Percentiles rank a stretch among this genome's conserved stretches.
phyloP scores from a whole-genome alignment of 2,888 invertebrate genomes.

The Erebia epiphron region DNA sequence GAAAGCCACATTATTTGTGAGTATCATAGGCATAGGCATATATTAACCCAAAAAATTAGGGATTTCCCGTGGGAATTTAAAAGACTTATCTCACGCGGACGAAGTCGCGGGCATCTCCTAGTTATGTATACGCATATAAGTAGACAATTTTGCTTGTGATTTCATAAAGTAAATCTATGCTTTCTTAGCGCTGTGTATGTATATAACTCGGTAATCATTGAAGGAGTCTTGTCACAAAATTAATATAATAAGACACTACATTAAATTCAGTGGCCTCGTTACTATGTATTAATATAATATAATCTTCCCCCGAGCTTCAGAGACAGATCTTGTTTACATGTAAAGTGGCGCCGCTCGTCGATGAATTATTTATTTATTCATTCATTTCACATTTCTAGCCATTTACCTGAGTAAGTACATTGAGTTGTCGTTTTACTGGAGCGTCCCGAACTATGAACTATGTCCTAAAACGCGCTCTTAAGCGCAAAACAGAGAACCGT shows the following conservation, averaged over 20 bases:
- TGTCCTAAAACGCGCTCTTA: too few species aligned
- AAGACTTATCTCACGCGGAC: too few species aligned
- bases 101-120: too few species aligned
- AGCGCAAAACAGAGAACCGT: too few species aligned
- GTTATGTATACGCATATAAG: too few species aligned
- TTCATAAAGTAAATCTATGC: too few species aligned
- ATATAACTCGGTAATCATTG: not conserved
- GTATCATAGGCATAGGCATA: too few species aligned
- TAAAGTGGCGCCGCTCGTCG: conserved; percentile 6
- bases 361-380: conserved; percentile 18
- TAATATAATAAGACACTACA: not conserved
- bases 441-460: not conserved
- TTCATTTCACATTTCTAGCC: conserved; percentile 15
- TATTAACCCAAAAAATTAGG: too few species aligned
- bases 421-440: not conserved
- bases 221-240: not conserved
- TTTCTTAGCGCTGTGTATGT: not conserved
- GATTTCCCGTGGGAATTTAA: too few species aligned
- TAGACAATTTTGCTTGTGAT: too few species aligned
- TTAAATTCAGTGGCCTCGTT: not conserved
- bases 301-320: not conserved
- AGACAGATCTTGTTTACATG: conserved; percentile 20
- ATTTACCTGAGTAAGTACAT: conserved; percentile 6
- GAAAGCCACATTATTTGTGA: too few species aligned
- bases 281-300: conserved; percentile 11